Conservation (phyloP, 53 echinoderm and acorn worm species). For the Stichopus horrens region DNA sequence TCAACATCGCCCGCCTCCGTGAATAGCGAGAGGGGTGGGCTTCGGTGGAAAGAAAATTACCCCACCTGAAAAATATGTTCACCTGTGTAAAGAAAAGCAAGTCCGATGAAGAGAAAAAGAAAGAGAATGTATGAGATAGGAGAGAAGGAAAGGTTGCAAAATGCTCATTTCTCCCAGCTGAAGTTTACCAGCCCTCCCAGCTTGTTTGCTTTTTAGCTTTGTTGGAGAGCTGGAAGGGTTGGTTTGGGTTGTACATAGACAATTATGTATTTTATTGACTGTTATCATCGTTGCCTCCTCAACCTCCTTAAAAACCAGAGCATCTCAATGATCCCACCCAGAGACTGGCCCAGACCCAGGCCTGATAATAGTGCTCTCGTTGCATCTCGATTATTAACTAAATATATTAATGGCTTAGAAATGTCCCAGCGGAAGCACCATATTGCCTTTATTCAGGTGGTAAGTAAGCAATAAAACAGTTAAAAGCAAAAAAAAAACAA, state of each 20-base stretch:
- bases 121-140: background rate
- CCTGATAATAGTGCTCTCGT: no score
- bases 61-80: slow-evolving; percentile 30
- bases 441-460: no score
- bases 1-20: background rate
- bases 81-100: background rate
- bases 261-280: background rate
- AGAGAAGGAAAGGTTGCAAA: background rate
- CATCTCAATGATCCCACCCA: background rate
- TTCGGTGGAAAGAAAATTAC: slow-evolving; percentile 17
- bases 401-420: no score
- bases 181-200: background rate
- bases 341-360: background rate
- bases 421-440: no score
- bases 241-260: background rate
- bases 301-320: background rate
- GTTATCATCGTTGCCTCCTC: background rate
- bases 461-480: no score
- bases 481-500: no score
- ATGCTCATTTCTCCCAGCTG: background rate
- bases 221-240: background rate
- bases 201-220: slow-evolving; percentile 5
- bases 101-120: background rate
- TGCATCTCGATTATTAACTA: no score
- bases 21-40: background rate